Percentiles rank a stretch among this genome's conserved stretches.
phyloP scores from a whole-genome alignment of 2,113 vertebrate species.

The Theristicus caerulescens region DNA sequence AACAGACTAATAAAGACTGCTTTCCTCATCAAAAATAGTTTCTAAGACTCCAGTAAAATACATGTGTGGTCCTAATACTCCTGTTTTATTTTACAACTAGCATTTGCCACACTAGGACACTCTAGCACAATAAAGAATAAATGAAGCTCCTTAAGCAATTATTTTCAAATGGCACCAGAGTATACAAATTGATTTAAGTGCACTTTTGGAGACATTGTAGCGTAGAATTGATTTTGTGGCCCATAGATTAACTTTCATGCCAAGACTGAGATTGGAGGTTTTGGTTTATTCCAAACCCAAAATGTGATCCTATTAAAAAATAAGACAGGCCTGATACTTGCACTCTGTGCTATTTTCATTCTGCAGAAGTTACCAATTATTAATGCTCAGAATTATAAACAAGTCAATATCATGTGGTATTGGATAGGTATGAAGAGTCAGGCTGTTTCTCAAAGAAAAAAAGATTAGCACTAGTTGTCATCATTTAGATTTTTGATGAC shows the following conservation, averaged over 20 bases:
- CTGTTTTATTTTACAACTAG: slow-evolving; percentile 42
- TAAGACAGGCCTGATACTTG: not conserved
- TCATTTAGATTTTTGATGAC: not conserved
- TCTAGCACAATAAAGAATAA: not conserved
- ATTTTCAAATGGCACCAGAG: slow-evolving; percentile 46
- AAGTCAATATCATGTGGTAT: not conserved
- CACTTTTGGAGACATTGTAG: slow-evolving; percentile 68
- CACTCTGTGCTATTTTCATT: not conserved
- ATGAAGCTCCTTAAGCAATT: slow-evolving; percentile 43
- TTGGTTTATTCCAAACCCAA: slow-evolving; percentile 49
- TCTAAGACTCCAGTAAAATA: not conserved
- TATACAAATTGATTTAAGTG: slow-evolving; percentile 75
- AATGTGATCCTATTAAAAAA: slow-evolving; percentile 41
- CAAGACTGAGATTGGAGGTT: slow-evolving; percentile 39
- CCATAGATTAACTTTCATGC: slow-evolving; percentile 54
- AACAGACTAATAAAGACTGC: not conserved
- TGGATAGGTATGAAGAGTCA: not conserved
- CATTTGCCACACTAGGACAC: not conserved
- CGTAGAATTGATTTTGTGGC: slow-evolving; percentile 66
- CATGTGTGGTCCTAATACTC: slow-evolving; percentile 11
- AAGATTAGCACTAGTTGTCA: not conserved
- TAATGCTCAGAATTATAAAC: not conserved
- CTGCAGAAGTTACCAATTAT: not conserved
- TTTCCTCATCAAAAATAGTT: slow-evolving; percentile 1
- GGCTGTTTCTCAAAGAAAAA: not conserved